phyloP scores from a whole-genome alignment of 2,113 vertebrate genomes.

The Otocyon megalotis region DNA sequence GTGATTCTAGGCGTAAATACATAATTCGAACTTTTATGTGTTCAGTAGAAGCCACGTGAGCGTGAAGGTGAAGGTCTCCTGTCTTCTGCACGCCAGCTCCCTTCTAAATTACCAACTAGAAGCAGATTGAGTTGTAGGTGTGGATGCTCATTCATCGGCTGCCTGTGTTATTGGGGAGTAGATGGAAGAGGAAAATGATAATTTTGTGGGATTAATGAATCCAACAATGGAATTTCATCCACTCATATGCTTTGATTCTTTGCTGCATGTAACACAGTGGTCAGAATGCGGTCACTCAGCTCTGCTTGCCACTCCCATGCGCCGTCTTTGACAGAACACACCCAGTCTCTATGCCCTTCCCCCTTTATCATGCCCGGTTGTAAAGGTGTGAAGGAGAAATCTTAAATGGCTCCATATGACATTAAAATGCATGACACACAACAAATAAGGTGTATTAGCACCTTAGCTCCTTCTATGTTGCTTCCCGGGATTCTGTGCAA shows the following conservation, averaged over 20 bases:
- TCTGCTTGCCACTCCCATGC: not conserved
- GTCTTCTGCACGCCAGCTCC: not conserved
- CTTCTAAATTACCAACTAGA: not conserved
- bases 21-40: not conserved
- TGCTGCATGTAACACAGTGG: too few relatives aligned
- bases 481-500: not conserved
- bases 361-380: not conserved
- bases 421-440: not conserved
- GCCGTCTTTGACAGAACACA: too few relatives aligned
- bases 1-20: not conserved
- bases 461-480: not conserved
- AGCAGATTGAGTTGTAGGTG: not conserved
- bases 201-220: fast-evolving
- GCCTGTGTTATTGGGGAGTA: too few relatives aligned
- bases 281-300: not conserved
- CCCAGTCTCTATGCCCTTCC: not conserved
- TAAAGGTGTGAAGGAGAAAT: not conserved
- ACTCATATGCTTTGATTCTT: not conserved
- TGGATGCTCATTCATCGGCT: not conserved
- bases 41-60: not conserved
- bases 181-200: too few relatives aligned
- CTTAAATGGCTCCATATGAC: not conserved
- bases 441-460: too few relatives aligned
- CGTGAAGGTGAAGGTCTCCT: too few relatives aligned
- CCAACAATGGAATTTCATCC: too few relatives aligned